Evolutionary conservation across 2,797 vertebrate species (phyloP), one percentile per base, ranked within the genome.

Genomic region (Chrysocyon brachyurus): DNA sequence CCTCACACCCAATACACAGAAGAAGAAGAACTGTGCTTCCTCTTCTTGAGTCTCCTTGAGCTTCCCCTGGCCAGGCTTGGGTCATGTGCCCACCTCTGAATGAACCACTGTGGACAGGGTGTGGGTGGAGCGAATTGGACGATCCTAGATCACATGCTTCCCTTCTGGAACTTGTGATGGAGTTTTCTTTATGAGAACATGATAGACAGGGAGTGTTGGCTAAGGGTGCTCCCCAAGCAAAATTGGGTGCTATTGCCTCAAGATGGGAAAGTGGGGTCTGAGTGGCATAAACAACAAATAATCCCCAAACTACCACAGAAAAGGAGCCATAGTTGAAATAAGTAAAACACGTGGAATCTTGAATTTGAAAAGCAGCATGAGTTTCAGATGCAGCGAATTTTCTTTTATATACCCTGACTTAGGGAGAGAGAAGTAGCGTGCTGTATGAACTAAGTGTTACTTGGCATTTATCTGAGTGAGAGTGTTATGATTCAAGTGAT

Each of bases 381-480:
- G 57, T 90, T 91, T 57, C 90, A 33, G 63, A 89, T 56, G 16
- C 57, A 79, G 57, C 59, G 93, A 56, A 82, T 64, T 82, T 86
- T 59, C 28, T 75, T 78, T 66, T 56, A 56, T 15, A 24, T 68
- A 85, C 36, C 10, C 63, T 83, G 72, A 86, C 81, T 49, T 0
- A 5, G 12, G 49, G 54, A 17, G 7, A 70, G 15, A 52, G 46
- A 87, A 84, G 33, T 24, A 36, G 57, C 31, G 8, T 5, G 4
- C n/a, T 61, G 4, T 33, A 4, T 14, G 86, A 64, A 56, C 33
- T 54, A 52, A 81, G 46, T 57, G 64, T 46, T 82, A 82, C 63
- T 22, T 94, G 91, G 26, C 81, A 79, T 90, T 92, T 93, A 19
- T 73, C 66, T 81, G 68, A 92, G 57, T 40, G 52, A 63, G 66